A percentile compares a stretch with the other conserved stretches of the same genome.
phyloP scores from a whole-genome alignment of 1,140 invertebrate genomes.

The Drosophila ananassae region DNA sequence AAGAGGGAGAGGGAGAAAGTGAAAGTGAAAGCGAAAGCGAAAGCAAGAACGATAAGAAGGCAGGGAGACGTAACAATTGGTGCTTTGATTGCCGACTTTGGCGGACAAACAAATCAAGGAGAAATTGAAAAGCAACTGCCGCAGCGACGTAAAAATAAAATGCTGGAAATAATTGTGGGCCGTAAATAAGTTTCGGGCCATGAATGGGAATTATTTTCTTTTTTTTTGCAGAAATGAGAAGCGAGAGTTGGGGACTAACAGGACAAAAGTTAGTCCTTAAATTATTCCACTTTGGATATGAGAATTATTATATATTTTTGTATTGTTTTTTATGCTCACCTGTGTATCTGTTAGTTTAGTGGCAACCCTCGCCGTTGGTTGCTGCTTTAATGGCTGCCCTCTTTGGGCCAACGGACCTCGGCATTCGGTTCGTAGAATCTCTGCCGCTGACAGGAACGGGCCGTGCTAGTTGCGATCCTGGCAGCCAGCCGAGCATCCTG shows the following conservation, averaged over 20 bases:
- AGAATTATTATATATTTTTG: too few relatives aligned
- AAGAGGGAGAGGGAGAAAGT: neutral
- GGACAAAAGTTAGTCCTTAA: neutral
- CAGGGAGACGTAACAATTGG: slow-evolving; percentile 59
- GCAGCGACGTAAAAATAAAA: slow-evolving; percentile 62
- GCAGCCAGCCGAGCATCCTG: slow-evolving; percentile 10
- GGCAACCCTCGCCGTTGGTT: neutral
- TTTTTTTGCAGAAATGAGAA: neutral
- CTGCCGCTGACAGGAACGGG: slow-evolving; percentile 38
- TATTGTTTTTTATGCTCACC: slow-evolving; percentile 2
- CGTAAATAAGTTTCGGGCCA: slow-evolving; percentile 50
- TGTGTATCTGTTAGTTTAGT: slow-evolving; percentile 2
- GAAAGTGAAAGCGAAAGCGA: neutral
- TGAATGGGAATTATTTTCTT: neutral
- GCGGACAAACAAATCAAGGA: slow-evolving; percentile 64
- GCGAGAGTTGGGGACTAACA: neutral
- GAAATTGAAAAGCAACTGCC: slow-evolving; percentile 62
- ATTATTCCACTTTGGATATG: too few relatives aligned
- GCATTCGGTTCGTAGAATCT: slow-evolving; percentile 43
- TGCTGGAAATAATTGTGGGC: slow-evolving; percentile 73
- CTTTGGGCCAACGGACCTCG: slow-evolving; percentile 44
- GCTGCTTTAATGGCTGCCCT: slow-evolving; percentile 10
- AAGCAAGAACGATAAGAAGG: neutral
- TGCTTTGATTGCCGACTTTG: slow-evolving; percentile 57
- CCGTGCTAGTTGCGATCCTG: slow-evolving; percentile 30